Evolutionary conservation across 1,140 invertebrate genomes (phyloP), one percentile per base, ranked within the genome.

Genomic region (Aphelenchoides fujianensis): DNA sequence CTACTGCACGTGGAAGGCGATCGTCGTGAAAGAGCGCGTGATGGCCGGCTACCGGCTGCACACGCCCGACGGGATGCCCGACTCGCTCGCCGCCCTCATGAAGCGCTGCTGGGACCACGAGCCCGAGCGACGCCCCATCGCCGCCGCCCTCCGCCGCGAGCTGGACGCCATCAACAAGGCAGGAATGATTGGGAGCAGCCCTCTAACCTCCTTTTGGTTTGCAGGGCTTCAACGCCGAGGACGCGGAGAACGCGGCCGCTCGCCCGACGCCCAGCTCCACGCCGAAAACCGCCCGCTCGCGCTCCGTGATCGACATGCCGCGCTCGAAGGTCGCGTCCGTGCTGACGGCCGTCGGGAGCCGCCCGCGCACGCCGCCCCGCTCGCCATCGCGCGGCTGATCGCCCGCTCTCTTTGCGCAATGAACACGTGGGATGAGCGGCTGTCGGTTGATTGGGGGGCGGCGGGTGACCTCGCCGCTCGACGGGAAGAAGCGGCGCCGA

Each of bases 11-110:
- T 74, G 73, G 73, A 74, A 80, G 31, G 79, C 76, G 16, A 53
- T 48, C 34, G 54, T 64, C 19, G 78, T 79, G 16, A 79, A 79
- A 71, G 64, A 72, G 36, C 77, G 72, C 41, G 79, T 81, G n/a
- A 69, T 78, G 63, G 68, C 59, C 27, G 77, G 77, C 19, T 79
- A 79, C 36, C 78, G 77, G 32, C 28, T 79, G 16, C 71, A 67
- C 19, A 68, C 79, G 16, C 78, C 77, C 16, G 57, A 59, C 3
- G 12, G 31, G 19, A 79, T 79, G 77, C 77, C 77, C 19, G 48
- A 70, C 28, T 41, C 53, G 31, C 59, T 79, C 23, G 74, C 36
- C 0, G 70, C 52, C 9, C 41, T 79, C 3, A 79, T 79, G 77
- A 74, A 73, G 27, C 31, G 64, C 23, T 76, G 73, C 27, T 79